Conservation (phyloP, 1,140 invertebrate species). For the Micrasema minimum region DNA sequence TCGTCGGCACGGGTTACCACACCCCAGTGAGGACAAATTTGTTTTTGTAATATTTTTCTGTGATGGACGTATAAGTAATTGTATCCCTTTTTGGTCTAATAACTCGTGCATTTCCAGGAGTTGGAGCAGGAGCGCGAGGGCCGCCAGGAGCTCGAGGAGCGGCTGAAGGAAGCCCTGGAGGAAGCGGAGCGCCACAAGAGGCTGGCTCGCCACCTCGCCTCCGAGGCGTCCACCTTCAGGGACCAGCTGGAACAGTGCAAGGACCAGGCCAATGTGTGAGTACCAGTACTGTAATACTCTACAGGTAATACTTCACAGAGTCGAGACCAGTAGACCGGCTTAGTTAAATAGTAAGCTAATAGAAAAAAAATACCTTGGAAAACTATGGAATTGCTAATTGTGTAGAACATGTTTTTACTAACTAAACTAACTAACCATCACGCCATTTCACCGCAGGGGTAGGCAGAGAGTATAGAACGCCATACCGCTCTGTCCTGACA, state of each 20-base stretch:
- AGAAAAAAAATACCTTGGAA: too few relatives aligned
- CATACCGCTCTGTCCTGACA: too few relatives aligned
- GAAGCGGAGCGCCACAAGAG: constrained; percentile 49
- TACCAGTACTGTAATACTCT: constrained; percentile 9
- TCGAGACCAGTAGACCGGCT: not conserved
- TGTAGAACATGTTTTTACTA: too few relatives aligned
- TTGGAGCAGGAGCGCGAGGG: constrained; percentile 44
- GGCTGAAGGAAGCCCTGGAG: constrained; percentile 40
- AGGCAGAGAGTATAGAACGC: too few relatives aligned
- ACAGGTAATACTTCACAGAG: too few relatives aligned
- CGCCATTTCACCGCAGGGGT: too few relatives aligned
- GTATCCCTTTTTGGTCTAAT: too few relatives aligned
- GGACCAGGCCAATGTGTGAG: constrained; percentile 47
- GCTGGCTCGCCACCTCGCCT: constrained; percentile 46
- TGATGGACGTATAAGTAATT: too few relatives aligned
- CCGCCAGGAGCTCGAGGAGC: constrained; percentile 32
- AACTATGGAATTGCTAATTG: not conserved
- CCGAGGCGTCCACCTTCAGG: constrained; percentile 43
- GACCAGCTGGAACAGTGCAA: constrained; percentile 49
- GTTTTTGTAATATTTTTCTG: too few relatives aligned
- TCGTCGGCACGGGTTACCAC: too few relatives aligned
- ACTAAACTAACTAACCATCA: too few relatives aligned
- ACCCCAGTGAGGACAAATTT: too few relatives aligned
- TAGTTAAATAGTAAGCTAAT: not conserved
- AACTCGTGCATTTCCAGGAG: constrained; percentile 47